A percentile compares a stretch with the other conserved stretches of the same genome.
phyloP scores from a whole-genome alignment of 2,888 invertebrate genomes.

The Phragmatobia fuliginosa region DNA sequence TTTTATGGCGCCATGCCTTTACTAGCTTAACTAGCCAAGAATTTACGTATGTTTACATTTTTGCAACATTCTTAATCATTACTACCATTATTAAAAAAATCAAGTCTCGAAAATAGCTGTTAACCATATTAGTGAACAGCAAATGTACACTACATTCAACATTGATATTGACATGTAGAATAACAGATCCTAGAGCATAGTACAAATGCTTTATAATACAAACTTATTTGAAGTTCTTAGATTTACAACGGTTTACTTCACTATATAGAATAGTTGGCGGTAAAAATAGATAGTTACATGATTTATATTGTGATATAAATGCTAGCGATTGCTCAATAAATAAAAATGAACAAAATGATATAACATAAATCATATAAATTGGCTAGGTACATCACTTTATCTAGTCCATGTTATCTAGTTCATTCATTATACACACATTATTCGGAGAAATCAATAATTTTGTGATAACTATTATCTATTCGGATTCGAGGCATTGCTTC shows the following conservation, averaged over 20 bases:
- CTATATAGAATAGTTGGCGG: background rate
- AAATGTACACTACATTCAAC: too few relatives aligned
- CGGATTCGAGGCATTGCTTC: background rate
- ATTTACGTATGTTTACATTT: background rate
- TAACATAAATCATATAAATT: background rate
- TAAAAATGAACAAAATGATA: background rate
- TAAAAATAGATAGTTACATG: background rate
- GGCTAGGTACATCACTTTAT: constrained; percentile 13
- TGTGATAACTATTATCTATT: constrained; percentile 26
- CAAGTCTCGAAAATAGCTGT: background rate
- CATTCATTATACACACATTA: constrained; percentile 35
- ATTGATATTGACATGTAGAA: background rate
- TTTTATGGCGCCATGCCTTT: background rate
- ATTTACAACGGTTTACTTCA: background rate
- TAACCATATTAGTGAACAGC: background rate
- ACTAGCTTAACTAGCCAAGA: background rate
- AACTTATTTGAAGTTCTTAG: too few relatives aligned
- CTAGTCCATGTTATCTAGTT: constrained; percentile 28
- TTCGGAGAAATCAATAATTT: constrained; percentile 38
- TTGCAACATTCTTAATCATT: background rate
- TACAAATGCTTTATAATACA: too few relatives aligned
- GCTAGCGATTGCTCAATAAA: background rate
- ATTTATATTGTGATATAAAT: background rate
- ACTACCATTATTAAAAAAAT: background rate
- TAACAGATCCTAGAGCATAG: background rate